These are phyloP conservation scores for Scaptomyza hsui DNA, from an alignment of 1,140 invertebrate genomes.

Conservation along the genomic window DNA sequence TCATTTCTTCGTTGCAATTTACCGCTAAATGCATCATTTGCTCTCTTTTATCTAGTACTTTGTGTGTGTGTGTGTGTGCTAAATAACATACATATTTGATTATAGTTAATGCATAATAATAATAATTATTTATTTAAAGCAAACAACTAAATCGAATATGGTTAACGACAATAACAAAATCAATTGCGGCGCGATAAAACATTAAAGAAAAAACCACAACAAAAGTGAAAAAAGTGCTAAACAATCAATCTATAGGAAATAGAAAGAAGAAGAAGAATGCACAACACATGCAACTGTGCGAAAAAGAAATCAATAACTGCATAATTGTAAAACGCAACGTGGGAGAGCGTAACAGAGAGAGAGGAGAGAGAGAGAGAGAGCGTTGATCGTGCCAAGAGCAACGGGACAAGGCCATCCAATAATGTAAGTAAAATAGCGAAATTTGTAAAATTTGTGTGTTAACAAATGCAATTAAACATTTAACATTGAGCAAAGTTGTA, in stretches of 20 bases:
- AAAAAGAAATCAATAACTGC: slow-evolving; percentile 30
- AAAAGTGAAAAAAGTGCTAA: slow-evolving; percentile 45
- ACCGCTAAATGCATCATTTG: slow-evolving; percentile 59
- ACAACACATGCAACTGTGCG: slow-evolving; percentile 36
- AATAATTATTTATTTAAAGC: slow-evolving; percentile 39
- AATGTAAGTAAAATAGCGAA: slow-evolving; percentile 59
- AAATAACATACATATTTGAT: slow-evolving; percentile 15
- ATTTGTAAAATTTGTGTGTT: no score
- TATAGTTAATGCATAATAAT: slow-evolving; percentile 32
- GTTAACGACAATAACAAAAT: slow-evolving; percentile 33
- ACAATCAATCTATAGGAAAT: slow-evolving; percentile 20
- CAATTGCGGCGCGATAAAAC: slow-evolving; percentile 53
- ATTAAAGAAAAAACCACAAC: slow-evolving; percentile 10
- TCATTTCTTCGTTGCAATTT: slow-evolving; percentile 45
- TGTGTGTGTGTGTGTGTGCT: slow-evolving; percentile 8
- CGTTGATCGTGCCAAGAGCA: slow-evolving; percentile 45
- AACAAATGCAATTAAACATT: no score
- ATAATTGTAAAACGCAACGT: slow-evolving; percentile 62
- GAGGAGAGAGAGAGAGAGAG: slow-evolving; percentile 29
- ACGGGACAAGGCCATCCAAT: slow-evolving; percentile 51
- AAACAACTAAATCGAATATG: slow-evolving; percentile 43
- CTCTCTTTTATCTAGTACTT: slow-evolving; percentile 24
- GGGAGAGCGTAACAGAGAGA: slow-evolving; percentile 23
- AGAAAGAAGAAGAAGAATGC: slow-evolving; percentile 18
- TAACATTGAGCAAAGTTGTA: no score